Conservation (phyloP, 2,888 invertebrate species). For the Pollenia angustigena region DNA sequence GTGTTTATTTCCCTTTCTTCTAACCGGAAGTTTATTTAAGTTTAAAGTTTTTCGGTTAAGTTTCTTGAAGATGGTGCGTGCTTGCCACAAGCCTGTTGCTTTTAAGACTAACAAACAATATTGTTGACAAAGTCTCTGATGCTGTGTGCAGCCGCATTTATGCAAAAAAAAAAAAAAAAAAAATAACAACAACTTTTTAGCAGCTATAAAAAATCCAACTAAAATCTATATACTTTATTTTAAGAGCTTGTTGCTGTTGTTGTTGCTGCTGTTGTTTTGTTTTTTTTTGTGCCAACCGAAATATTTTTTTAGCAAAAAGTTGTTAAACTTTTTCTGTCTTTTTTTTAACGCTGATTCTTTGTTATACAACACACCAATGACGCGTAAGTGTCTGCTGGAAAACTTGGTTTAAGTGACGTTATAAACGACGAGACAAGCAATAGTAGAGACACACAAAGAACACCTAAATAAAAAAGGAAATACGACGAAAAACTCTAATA, state of each 20-base stretch:
- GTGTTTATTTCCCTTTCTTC: not conserved
- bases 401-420: conserved; percentile 50
- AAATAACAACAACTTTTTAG: conserved; percentile 9
- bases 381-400: conserved; percentile 67
- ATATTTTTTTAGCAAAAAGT: conserved; percentile 58
- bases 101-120: conserved; percentile 72
- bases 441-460: conserved; percentile 30
- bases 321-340: conserved; percentile 44
- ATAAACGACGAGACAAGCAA: conserved; percentile 24
- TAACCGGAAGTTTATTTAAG: conserved; percentile 51
- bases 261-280: conserved; percentile 1
- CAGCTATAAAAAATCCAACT: conserved; percentile 11
- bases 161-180: conserved; percentile 55
- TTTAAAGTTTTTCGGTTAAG: conserved; percentile 56
- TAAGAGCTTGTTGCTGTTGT: not conserved
- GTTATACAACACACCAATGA: conserved; percentile 59
- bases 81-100: conserved; percentile 73
- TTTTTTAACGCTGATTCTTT: conserved; percentile 33
- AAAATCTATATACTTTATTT: conserved; percentile 53
- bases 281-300: conserved; percentile 43
- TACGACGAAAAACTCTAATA: conserved; percentile 68
- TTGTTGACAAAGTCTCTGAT: conserved; percentile 74
- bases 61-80: conserved; percentile 70
- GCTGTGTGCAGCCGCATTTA: conserved; percentile 70
- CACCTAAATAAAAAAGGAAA: conserved; percentile 64